These are phyloP conservation scores for Coreius guichenoti DNA, from an alignment of 2,797 vertebrate genomes.

Conservation along the genomic window DNA sequence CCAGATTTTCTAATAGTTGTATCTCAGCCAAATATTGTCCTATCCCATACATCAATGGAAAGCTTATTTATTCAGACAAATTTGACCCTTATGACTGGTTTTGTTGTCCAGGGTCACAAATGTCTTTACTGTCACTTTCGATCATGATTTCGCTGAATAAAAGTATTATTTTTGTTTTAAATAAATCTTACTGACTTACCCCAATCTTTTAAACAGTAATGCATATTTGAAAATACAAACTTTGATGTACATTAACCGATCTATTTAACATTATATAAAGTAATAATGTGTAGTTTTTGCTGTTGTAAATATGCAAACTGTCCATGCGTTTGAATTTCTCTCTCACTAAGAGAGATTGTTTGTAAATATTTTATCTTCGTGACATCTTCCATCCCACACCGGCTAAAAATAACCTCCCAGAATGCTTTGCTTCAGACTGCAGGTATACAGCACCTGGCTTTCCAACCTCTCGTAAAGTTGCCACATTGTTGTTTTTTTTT, in stretches of 20 bases:
- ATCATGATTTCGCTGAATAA: neutral
- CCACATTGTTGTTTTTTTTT: slow-evolving; percentile 70
- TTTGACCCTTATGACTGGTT: too few relatives aligned
- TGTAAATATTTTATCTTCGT: neutral
- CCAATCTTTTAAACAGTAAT: neutral
- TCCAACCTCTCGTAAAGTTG: slow-evolving; percentile 74
- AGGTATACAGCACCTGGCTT: slow-evolving; percentile 56
- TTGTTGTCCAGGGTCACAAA: too few relatives aligned
- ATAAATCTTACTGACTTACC: neutral
- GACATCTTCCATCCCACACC: neutral
- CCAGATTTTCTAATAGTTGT: too few relatives aligned
- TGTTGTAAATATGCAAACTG: neutral
- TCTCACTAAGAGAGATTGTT: neutral
- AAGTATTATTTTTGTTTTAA: neutral
- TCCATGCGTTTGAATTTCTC: neutral
- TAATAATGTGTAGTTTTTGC: neutral
- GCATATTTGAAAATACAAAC: neutral
- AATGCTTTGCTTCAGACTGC: slow-evolving; percentile 29
- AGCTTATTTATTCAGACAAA: too few relatives aligned
- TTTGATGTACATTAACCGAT: neutral
- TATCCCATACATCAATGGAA: too few relatives aligned
- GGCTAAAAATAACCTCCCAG: slow-evolving; percentile 32
- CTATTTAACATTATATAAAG: neutral
- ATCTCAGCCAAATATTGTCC: too few relatives aligned
- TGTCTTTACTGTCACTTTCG: neutral